Percentiles rank a stretch among this genome's conserved stretches.
phyloP scores from a whole-genome alignment of 2,797 vertebrate genomes.

The Urophycis tenuis region DNA sequence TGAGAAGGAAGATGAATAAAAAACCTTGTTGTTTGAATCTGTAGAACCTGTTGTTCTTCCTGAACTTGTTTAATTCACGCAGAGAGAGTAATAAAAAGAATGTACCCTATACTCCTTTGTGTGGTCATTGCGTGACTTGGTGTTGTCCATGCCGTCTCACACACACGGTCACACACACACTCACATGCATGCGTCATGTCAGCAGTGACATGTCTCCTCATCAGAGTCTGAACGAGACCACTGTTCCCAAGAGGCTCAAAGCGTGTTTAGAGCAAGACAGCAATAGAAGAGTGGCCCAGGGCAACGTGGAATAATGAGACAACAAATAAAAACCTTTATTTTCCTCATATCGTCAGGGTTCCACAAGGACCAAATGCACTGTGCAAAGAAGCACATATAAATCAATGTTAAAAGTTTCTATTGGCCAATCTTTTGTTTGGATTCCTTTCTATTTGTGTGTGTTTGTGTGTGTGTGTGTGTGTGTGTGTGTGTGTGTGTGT shows the following conservation, averaged over 20 bases:
- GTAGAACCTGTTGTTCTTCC: background rate
- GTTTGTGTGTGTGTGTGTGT: background rate
- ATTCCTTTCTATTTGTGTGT: background rate
- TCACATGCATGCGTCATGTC: background rate
- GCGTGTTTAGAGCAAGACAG: background rate
- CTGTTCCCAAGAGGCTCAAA: background rate
- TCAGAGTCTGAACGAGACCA: background rate
- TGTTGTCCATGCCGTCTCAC: background rate
- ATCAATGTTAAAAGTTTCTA: background rate
- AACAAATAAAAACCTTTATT: background rate
- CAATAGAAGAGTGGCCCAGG: too few species aligned
- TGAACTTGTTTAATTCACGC: background rate
- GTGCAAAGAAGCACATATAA: background rate
- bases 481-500: background rate
- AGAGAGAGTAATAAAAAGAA: background rate
- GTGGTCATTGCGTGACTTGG: background rate
- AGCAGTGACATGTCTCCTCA: background rate
- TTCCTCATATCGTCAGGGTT: background rate
- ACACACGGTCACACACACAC: background rate
- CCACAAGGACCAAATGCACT: background rate
- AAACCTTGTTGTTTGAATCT: constrained; percentile 4
- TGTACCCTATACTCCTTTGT: background rate
- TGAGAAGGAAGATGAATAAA: constrained; percentile 14
- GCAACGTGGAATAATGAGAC: background rate
- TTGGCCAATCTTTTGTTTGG: background rate